Evolutionary conservation across 2,888 invertebrate species (phyloP), one percentile per base, ranked within the genome.

Genomic region (Fabriciana adippe): DNA sequence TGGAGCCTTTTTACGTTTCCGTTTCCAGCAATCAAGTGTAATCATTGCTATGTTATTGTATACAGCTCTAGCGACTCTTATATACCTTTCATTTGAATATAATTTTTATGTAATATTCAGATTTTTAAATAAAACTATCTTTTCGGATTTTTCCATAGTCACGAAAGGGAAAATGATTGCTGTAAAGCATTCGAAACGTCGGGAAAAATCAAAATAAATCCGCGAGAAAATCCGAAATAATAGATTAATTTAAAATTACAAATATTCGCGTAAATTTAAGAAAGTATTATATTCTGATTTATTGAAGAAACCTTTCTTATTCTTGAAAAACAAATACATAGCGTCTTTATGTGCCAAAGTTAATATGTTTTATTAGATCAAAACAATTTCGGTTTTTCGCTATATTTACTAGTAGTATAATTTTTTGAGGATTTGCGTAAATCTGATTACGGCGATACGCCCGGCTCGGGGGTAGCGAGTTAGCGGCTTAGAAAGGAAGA

Each of bases 1-100:
- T 77, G 73, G 61, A 74, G 70, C 70, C 67, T 72, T 68, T 72
- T 72, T 69, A 68, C 68, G 72, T 73, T 76, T 77, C 76, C 76
- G 74, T 66, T 75, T 76, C 72, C 75, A 64, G 69, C 67, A 63
- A 69, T 71, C 69, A 68, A 59, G 61, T 18, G 64, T 60, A 69
- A 74, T 71, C 66, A 69, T 69, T 54, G 64, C 48, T 15, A 57
- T 71, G 57, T 71, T 64, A 70, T 67, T 72, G 67, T 53, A 68
- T 65, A 35, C 35, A 41, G 35, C 35, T 55, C 50, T 64, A 64
- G 41, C 64, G 54, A 45, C 45, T 61, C 64, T 68, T 68, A 61
- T n/a, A 45, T 6, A 15, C 35, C 50, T 16, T 51, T 61, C 16
- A 51, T 61, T 50, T 61, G 35, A 50, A 50, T 31, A 18, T 60